Conservation (phyloP, 2,797 vertebrate genomes). For the Cynodonichthys magdalenae region DNA sequence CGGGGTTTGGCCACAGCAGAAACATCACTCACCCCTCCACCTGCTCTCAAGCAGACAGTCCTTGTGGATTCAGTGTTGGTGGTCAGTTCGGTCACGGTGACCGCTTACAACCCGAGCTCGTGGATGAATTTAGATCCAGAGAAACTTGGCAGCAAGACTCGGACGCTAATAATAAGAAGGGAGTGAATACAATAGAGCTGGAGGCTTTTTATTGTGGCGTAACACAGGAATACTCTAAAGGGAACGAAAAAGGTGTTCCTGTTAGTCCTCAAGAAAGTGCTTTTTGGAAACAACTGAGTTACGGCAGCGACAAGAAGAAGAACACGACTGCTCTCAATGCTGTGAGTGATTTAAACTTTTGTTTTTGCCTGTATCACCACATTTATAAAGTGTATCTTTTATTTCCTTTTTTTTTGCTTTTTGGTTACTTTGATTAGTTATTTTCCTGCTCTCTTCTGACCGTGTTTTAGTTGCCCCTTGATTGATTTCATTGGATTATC, state of each 20-base stretch:
- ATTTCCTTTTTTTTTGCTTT: too few species aligned
- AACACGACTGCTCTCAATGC: slow-evolving; percentile 88
- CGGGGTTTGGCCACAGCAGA: slow-evolving; percentile 36
- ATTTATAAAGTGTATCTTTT: neutral
- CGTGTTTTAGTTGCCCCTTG: neutral
- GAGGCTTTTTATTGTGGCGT: slow-evolving; percentile 61
- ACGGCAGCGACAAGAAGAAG: slow-evolving; percentile 79
- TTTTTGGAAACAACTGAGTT: slow-evolving; percentile 61
- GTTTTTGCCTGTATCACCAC: slow-evolving; percentile 3
- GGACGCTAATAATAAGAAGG: slow-evolving; percentile 50
- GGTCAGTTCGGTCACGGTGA: slow-evolving; percentile 31
- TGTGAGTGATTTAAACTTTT: slow-evolving; percentile 82
- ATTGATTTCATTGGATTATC: slow-evolving; percentile 20
- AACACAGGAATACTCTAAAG: slow-evolving; percentile 41
- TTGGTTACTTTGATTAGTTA: slow-evolving; percentile 15
- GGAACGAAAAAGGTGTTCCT: slow-evolving; percentile 40
- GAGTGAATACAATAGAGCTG: slow-evolving; percentile 59
- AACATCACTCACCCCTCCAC: slow-evolving; percentile 19
- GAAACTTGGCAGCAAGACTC: slow-evolving; percentile 36
- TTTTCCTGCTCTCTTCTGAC: neutral
- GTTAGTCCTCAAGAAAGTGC: slow-evolving; percentile 33
- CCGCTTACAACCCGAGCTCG: slow-evolving; percentile 20
- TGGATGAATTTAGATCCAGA: slow-evolving; percentile 37
- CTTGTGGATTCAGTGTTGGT: slow-evolving; percentile 26
- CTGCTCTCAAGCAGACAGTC: slow-evolving; percentile 40